Evolutionary conservation across 2,888 invertebrate genomes (phyloP).

Genomic region (Cancer borealis): DNA sequence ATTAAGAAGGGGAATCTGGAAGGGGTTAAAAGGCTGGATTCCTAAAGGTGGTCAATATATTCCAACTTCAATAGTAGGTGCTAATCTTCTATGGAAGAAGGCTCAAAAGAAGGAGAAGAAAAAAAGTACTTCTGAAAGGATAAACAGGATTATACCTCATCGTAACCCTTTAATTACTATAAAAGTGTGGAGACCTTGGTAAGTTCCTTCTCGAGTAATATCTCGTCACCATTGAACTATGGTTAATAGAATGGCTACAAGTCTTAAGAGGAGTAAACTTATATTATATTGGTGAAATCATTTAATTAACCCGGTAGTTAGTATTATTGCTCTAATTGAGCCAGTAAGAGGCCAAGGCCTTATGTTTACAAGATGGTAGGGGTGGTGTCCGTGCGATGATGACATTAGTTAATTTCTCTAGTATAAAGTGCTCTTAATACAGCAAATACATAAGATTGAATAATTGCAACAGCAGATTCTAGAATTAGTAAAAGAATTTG

Average conservation of each 20-base stretch:
- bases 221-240: slow-evolving; percentile 87
- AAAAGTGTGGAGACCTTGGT: slow-evolving; percentile 85
- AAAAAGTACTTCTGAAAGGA: slow-evolving; percentile 86
- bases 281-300: slow-evolving; percentile 32
- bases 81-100: slow-evolving; percentile 83
- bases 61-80: slow-evolving; percentile 79
- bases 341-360: slow-evolving; percentile 78
- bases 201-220: slow-evolving; percentile 85
- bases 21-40: slow-evolving; percentile 85
- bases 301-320: slow-evolving; percentile 68
- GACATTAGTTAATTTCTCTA: too few species aligned
- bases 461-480: too few species aligned
- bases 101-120: slow-evolving; percentile 84
- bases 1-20: slow-evolving; percentile 87
- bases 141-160: slow-evolving; percentile 88
- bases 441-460: too few species aligned
- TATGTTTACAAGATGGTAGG: slow-evolving; percentile 77
- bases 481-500: slow-evolving; percentile 56
- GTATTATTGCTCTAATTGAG: slow-evolving; percentile 78
- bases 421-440: too few species aligned
- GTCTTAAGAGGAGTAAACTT: slow-evolving; percentile 80
- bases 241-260: slow-evolving; percentile 81
- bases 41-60: slow-evolving; percentile 83
- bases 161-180: slow-evolving; percentile 84
- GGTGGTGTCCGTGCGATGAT: slow-evolving; percentile 11